These are phyloP conservation scores for Tenthredo livida DNA, from an alignment of 2,888 invertebrate species.

Conservation along the genomic window DNA sequence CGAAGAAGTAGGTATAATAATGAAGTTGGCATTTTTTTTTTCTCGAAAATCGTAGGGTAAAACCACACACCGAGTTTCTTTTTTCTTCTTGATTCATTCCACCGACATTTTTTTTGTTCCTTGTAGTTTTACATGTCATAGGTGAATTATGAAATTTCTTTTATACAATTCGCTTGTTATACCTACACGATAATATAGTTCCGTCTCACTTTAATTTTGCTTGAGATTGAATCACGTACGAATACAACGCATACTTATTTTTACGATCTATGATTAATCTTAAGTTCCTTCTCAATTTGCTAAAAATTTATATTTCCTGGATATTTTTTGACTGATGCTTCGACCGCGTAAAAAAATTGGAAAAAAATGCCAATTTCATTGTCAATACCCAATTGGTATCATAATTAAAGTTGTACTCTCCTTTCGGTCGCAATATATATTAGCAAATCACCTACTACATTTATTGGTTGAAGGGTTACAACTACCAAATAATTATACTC, in stretches of 20 bases:
- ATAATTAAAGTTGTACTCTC: neutral
- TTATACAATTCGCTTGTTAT: neutral
- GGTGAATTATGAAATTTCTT: neutral
- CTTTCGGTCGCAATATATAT: neutral
- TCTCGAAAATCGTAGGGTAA: neutral
- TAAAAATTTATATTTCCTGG: neutral
- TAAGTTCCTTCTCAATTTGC: neutral
- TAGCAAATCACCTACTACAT: neutral
- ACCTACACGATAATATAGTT: conserved; percentile 15
- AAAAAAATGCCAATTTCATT: neutral
- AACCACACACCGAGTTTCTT: neutral
- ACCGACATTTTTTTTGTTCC: neutral
- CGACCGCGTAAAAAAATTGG: neutral
- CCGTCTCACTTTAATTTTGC: neutral
- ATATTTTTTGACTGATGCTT: neutral
- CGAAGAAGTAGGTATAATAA: neutral
- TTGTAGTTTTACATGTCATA: neutral
- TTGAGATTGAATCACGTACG: neutral
- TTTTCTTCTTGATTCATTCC: neutral
- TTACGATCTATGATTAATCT: neutral
- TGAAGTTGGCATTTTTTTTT: neutral
- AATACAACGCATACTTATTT: neutral
- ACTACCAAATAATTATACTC: neutral
- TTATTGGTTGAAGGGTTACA: neutral
- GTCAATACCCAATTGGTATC: neutral